Evolutionary conservation across 2,797 vertebrate species (phyloP), one percentile per base, ranked within the genome.

Genomic region (Myoxocephalus aenaeus): DNA sequence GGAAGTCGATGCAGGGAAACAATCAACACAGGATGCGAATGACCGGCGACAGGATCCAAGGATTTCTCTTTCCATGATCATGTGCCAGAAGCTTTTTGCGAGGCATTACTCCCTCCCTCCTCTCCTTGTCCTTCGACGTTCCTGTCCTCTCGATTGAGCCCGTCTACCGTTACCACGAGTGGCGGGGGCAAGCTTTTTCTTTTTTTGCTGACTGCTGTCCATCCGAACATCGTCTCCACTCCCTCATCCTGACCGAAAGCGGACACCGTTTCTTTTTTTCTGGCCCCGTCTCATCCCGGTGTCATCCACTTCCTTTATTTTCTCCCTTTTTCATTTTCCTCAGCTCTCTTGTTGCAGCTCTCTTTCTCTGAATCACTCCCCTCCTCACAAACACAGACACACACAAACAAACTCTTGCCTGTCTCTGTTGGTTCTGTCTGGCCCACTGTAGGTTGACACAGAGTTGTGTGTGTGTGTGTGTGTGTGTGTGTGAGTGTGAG

Each of bases 191-290:
- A 68, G 75, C 48, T 67, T 85, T 8, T 34, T 34, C 4, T 86
- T 84, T 86, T 87, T 86, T 79, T 77, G 87, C 74, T 79, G 75
- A 85, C 82, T 77, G 87, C 74, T 80, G 75, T 86, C 81, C 51
- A 10, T 85, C 77, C 72, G 57, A 79, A 86, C 80, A 65, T 57
- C 4, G 46, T 71, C 79, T 83, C 44, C 11, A 2, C 69, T 89
- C 65, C 53, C 63, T 80, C 36, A 57, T 51, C 80, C 22, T 20
- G 71, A 73, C 84, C 89, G 84, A 89, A 86, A 89, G 74, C 17
- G 38, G 75, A 90, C 65, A 87, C 79, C 82, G 69, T 83, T 51
- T 50, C 2, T 50, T 50, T 50, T 59, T 62, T 65, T 67, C 58
- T 50, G 58, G 34, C 53, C 73, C 57, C 20, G 62, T 86, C 79